Evolutionary conservation across 2,113 vertebrate species (phyloP).

Genomic region (Anoura caudifer): DNA sequence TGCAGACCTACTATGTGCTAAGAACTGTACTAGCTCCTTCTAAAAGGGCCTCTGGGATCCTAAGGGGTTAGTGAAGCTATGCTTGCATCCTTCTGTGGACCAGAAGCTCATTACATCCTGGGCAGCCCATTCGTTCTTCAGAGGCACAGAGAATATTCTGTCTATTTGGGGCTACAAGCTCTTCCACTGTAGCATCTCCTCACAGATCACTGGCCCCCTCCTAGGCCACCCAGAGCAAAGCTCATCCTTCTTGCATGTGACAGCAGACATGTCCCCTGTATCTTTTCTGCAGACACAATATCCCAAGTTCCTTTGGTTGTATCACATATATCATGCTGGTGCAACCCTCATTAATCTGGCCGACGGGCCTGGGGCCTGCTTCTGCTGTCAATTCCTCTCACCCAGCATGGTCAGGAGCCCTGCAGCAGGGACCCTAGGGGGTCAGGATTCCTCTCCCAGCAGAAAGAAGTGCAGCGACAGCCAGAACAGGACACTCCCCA

Average conservation of each 20-base stretch:
- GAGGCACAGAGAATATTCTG: not conserved
- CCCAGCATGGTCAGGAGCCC: not conserved
- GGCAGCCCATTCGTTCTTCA: not conserved
- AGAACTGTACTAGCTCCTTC: not conserved
- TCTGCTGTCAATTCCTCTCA: not conserved
- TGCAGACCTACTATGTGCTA: not conserved
- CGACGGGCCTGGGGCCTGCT: slow-evolving; percentile 10
- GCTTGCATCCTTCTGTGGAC: not conserved
- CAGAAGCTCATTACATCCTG: not conserved
- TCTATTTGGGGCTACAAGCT: not conserved
- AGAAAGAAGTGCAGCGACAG: not conserved
- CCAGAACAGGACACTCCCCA: not conserved
- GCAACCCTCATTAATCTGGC: not conserved
- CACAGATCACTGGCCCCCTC: not conserved
- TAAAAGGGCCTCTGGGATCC: not conserved
- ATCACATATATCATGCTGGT: not conserved
- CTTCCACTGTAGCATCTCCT: not conserved
- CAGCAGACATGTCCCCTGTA: not conserved
- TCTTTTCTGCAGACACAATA: not conserved
- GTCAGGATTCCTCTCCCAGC: not conserved
- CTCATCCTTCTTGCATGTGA: not conserved
- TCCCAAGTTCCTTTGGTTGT: not conserved
- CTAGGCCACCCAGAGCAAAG: not conserved
- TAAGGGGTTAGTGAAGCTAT: not conserved
- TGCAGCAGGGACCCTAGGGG: not conserved